Percentiles rank a stretch among this genome's conserved stretches.
Conservation (phyloP, 1,140 invertebrate genomes). For the Amyelois transitella region DNA sequence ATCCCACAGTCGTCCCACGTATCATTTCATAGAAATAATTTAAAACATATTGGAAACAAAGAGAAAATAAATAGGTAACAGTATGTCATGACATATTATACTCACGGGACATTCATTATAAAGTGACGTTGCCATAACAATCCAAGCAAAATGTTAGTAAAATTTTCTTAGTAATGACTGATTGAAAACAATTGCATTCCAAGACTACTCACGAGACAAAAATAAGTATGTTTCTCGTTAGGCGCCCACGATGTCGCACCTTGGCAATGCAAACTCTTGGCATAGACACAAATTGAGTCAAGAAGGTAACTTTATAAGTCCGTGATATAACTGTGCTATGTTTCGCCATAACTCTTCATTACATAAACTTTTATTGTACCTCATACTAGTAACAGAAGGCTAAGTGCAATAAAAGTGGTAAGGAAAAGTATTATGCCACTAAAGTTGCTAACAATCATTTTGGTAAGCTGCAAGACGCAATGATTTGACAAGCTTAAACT, state of each 20-base stretch:
- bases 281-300: background rate
- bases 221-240: background rate
- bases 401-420: background rate
- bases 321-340: background rate
- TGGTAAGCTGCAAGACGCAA: too few species aligned
- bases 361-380: background rate
- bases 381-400: background rate
- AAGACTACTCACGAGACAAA: background rate
- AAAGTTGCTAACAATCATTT: background rate
- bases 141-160: too few species aligned
- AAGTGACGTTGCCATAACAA: background rate
- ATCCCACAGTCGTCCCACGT: background rate
- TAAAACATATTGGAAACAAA: background rate
- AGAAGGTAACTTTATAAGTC: background rate
- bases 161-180: background rate
- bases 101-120: too few species aligned
- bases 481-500: too few species aligned
- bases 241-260: background rate
- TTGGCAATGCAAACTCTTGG: background rate
- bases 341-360: background rate
- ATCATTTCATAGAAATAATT: background rate
- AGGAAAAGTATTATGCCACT: background rate
- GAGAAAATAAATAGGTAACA: background rate
- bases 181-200: background rate
- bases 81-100: too few species aligned